Evolutionary conservation across 2,888 invertebrate species (phyloP), one percentile per base, ranked within the genome.

Genomic region (Melipona beecheii): DNA sequence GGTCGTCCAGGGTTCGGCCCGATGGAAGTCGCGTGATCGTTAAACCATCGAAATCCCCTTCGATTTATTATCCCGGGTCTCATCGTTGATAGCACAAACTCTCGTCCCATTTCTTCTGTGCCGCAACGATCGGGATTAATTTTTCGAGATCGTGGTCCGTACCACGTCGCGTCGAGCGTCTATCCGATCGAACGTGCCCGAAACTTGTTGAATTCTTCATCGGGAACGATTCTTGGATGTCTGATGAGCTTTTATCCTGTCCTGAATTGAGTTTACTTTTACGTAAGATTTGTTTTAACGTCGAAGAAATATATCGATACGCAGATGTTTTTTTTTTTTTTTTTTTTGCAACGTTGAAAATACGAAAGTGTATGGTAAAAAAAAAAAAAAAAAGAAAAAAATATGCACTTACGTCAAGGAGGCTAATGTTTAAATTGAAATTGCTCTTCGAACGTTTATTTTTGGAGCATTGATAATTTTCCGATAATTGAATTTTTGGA

Each of bases 51-150:
- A 74, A 81, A 88, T 87, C 81, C 83, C 70, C 54, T 49, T 75
- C 80, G 81, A 88, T 88, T 88, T 88, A 88, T 88, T 88, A 88
- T 88, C 82, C 68, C 21, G 31, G 75, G 24, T 75, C 81, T 86
- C 79, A 71, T 81, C 85, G 78, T 50, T 81, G 60, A 76, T 75
- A 62, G 49, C 75, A 73, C 81, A 85, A 86, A 86, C 81, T 85
- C 79, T 60, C 60, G 31, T 5, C 58, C 54, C 74, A 27, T 78
- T 72, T 43, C 68, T 75, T 71, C 36, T 71, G 65, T 4, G 27
- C 52, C 70, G 58, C 56, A 24, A 50, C 66, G 62, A 68, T 73
- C 75, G 27, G 15, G 58, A 62, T 83, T 76, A 83, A 85, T 83
- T 83, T 79, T 73, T 73, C 69, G 52, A 13, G 49, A 75, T 68